These are phyloP conservation scores for Galleria mellonella DNA, from an alignment of 1,140 invertebrate species.

Conservation along the genomic window DNA sequence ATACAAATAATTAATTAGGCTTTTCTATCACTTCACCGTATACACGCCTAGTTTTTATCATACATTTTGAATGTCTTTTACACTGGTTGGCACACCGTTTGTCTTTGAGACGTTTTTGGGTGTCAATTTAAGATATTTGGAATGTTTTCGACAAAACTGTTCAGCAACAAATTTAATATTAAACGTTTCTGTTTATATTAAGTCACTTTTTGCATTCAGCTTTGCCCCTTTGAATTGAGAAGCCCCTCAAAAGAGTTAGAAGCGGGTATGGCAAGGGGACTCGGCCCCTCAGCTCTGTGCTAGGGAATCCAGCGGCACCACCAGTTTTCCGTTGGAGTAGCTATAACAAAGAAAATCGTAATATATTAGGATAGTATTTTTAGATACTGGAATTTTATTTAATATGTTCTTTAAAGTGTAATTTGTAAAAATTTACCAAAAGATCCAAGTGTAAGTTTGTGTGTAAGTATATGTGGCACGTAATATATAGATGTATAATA, in stretches of 20 bases:
- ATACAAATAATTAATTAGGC: conserved; percentile 64
- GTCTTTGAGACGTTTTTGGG: conserved; percentile 56
- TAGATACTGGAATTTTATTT: not conserved
- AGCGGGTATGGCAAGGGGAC: conserved; percentile 42
- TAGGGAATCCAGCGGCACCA: conserved; percentile 75
- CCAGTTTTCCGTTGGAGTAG: conserved; percentile 73
- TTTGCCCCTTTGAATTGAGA: conserved; percentile 30
- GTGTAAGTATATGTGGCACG: not conserved
- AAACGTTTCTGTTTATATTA: not conserved
- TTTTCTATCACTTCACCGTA: conserved; percentile 68
- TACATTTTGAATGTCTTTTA: conserved; percentile 23
- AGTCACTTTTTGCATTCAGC: conserved; percentile 19
- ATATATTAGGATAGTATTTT: conserved; percentile 11
- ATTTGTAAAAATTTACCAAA: not conserved
- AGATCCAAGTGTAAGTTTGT: too few relatives aligned
- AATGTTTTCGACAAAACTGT: conserved; percentile 24
- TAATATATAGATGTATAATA: conserved; percentile 15
- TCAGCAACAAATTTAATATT: too few relatives aligned
- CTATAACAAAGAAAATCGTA: conserved; percentile 53
- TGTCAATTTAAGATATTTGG: conserved; percentile 24
- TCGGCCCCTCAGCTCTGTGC: conserved; percentile 63
- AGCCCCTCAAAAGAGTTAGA: conserved; percentile 50
- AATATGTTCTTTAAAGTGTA: not conserved
- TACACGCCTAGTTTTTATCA: conserved; percentile 52
- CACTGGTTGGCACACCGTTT: conserved; percentile 32